Evolutionary conservation across 2,888 invertebrate species (phyloP).

Genomic region (Diachrysia chrysitis): DNA sequence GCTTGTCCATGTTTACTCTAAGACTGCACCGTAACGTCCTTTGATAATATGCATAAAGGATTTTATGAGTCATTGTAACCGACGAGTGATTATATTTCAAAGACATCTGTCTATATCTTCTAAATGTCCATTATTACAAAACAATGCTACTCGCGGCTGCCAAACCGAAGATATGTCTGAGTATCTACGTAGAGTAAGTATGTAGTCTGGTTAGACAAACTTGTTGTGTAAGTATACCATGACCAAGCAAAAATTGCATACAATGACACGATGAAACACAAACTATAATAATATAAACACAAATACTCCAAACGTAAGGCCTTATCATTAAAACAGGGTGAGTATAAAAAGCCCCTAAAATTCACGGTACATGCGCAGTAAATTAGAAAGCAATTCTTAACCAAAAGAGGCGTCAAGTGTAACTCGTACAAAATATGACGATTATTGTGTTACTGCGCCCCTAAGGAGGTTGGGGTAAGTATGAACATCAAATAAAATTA

Average conservation of each 20-base stretch:
- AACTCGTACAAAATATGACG: conserved; percentile 73
- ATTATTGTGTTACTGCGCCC: conserved; percentile 76
- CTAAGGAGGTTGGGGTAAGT: conserved; percentile 61
- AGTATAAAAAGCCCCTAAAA: conserved; percentile 33
- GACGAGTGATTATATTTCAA: not conserved
- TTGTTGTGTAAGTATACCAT: not conserved
- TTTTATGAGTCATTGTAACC: not conserved
- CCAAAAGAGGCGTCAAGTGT: conserved; percentile 56
- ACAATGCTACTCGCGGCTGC: not conserved
- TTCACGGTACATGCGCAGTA: conserved; percentile 32
- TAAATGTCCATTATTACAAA: not conserved
- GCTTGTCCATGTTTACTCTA: too few species aligned
- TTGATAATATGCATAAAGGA: not conserved
- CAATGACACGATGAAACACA: conserved; percentile 1
- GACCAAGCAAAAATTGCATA: not conserved
- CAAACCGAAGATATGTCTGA: not conserved
- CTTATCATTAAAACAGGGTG: not conserved
- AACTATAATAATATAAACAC: not conserved
- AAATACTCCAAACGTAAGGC: not conserved
- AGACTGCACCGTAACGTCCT: not conserved
- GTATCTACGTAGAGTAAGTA: not conserved
- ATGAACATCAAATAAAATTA: conserved; percentile 78
- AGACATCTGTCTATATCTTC: not conserved
- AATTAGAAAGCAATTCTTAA: conserved; percentile 50
- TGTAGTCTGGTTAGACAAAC: not conserved